Percentiles rank a stretch among this genome's conserved stretches.
phyloP scores from a whole-genome alignment of 2,113 vertebrate genomes.

The Grallaria varia region DNA sequence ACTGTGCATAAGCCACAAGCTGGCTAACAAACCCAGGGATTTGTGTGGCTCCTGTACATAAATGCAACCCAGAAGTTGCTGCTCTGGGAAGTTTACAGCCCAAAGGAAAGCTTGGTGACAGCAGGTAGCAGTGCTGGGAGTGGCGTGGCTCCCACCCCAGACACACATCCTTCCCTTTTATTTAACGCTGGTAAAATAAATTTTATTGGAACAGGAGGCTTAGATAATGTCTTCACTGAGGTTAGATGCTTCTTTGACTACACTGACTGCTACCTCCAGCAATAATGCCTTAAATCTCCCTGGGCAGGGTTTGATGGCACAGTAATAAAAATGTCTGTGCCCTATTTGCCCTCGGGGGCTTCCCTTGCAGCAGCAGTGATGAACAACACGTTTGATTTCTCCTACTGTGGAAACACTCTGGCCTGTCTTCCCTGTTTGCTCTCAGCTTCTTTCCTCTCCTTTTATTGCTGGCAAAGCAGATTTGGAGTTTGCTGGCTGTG shows the following conservation, averaged over 20 bases:
- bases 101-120: background rate
- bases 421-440: background rate
- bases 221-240: constrained; percentile 3
- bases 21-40: background rate
- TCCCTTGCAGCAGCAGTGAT: background rate
- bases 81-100: background rate
- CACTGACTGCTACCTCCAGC: background rate
- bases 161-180: background rate
- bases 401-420: background rate
- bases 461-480: background rate
- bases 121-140: background rate
- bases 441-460: background rate
- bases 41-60: background rate
- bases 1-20: background rate
- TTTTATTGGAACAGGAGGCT: background rate
- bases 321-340: constrained; percentile 8
- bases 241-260: background rate
- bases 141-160: background rate
- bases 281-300: constrained; percentile 16
- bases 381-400: background rate
- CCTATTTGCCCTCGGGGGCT: background rate
- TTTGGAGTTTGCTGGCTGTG: background rate
- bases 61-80: background rate
- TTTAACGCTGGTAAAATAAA: constrained; percentile 10
- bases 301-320: constrained; percentile 13